These are phyloP conservation scores for Syngnathus scovelli DNA, from an alignment of 2,113 vertebrate species.

Conservation along the genomic window DNA sequence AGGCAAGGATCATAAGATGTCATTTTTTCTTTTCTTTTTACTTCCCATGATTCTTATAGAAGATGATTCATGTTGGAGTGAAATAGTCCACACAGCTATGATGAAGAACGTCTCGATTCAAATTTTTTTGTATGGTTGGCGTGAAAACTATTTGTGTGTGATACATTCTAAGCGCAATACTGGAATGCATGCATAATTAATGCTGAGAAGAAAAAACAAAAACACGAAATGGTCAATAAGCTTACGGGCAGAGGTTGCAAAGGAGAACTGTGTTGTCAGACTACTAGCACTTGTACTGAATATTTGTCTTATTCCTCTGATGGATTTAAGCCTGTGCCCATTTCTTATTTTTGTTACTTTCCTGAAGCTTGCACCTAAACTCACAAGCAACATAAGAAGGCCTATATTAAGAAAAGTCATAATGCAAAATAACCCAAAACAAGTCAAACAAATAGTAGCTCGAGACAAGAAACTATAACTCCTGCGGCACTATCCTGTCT, in stretches of 20 bases:
- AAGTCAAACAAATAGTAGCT: slow-evolving; percentile 3
- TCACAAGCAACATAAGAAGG: slow-evolving; percentile 16
- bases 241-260: slow-evolving; percentile 26
- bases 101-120: slow-evolving; percentile 35
- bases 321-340: slow-evolving; percentile 1
- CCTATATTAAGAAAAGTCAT: slow-evolving; percentile 11
- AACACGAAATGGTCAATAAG: slow-evolving; percentile 38
- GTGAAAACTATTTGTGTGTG: slow-evolving; percentile 28
- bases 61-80: slow-evolving; percentile 21
- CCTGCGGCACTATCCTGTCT: not conserved
- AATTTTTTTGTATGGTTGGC: slow-evolving; percentile 29
- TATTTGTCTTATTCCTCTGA: slow-evolving; percentile 10
- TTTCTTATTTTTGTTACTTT: slow-evolving; percentile 22
- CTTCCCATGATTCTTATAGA: no score
- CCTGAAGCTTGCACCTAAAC: slow-evolving; percentile 29
- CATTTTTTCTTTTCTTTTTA: no score
- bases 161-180: slow-evolving; percentile 32
- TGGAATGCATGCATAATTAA: slow-evolving; percentile 27
- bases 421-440: slow-evolving; percentile 18
- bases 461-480: not conserved
- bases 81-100: slow-evolving; percentile 34
- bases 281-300: slow-evolving; percentile 15
- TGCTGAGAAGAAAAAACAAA: slow-evolving; percentile 19
- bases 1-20: no score
- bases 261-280: slow-evolving; percentile 23